Base-by-base conservation (phyloP, 92 coral and sea anemone species). In the Phymanthus crucifer region DNA sequence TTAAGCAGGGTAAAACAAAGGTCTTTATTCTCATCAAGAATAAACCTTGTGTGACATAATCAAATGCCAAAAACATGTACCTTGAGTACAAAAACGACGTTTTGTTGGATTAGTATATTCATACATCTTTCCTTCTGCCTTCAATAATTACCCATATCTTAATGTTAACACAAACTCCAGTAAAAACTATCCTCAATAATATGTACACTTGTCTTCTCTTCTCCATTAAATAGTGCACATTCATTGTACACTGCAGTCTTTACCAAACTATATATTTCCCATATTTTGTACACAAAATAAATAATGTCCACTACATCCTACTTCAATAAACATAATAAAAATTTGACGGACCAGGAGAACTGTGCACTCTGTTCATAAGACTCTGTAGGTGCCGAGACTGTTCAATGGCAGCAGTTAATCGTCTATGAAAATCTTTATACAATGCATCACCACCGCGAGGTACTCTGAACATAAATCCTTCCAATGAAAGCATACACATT, bases 401-500 rank as follows among this genome's bases (percentile, higher is more conserved):
- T 81, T 89, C 85, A 40, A 82, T 79, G 17, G 98, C 97, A 21
- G 92, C 89, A 18, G 84, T 78, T 68, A 95, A 86, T 11, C 98
- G 83, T 76, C 87, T 92, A 32, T 93, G 94, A 77, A 95, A 95
- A 75, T 95, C 98, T 75, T 89, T 82, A 74, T 90, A 87, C 1
- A 95, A 85, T 8, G 87, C 77, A n/a, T 95, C 97, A 31, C 98
- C 98, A 17, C 98, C 98, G 31, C 89, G 85, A 3, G 98, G 98
- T 21, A 95, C 95, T 75, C 98, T 84, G 81, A 93, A 95, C 50
- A 88, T 78, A 78, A 95, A 95, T 33, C 98, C 93, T 16, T 95
- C 92, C 31, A 80, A 84, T 10, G 89, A 56, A 57, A 95, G 81
- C 98, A 95, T 95, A 68, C 98, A 95, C 85, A 95, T 74, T 73